Evolutionary conservation across 2,888 invertebrate genomes (phyloP).

Genomic region (Iphiclides podalirius): DNA sequence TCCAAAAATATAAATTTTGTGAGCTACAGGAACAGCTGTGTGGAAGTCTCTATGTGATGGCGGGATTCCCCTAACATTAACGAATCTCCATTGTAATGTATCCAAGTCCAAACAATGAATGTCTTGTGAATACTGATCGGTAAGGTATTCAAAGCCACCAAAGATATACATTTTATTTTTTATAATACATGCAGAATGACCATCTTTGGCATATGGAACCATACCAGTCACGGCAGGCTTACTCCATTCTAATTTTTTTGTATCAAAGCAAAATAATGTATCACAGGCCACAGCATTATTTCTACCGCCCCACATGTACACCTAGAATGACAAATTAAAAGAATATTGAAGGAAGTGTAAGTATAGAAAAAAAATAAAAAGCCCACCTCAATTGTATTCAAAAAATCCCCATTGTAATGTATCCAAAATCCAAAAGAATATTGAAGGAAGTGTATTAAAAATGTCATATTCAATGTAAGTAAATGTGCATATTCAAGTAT

Average conservation of each 20-base stretch:
- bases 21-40: slow-evolving; percentile 87
- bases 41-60: slow-evolving; percentile 93
- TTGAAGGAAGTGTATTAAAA: not conserved
- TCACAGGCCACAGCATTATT: slow-evolving; percentile 92
- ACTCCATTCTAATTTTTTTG: slow-evolving; percentile 84
- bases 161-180: slow-evolving; percentile 91
- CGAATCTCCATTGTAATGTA: slow-evolving; percentile 85
- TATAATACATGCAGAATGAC: slow-evolving; percentile 93
- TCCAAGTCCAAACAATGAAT: slow-evolving; percentile 87
- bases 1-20: slow-evolving; percentile 94
- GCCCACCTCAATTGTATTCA: too few relatives aligned
- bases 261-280: slow-evolving; percentile 90
- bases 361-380: too few relatives aligned
- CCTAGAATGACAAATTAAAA: slow-evolving; percentile 49
- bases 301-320: slow-evolving; percentile 95
- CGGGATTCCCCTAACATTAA: slow-evolving; percentile 81
- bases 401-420: too few relatives aligned
- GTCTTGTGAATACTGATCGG: slow-evolving; percentile 89
- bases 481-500: not conserved
- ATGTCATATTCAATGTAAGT: not conserved
- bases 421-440: too few relatives aligned
- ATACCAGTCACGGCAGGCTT: slow-evolving; percentile 83
- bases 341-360: slow-evolving; percentile 17
- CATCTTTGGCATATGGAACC: slow-evolving; percentile 91
- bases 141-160: slow-evolving; percentile 94